Conservation (phyloP, 1,140 invertebrate genomes). For the Drosophila busckii region DNA sequence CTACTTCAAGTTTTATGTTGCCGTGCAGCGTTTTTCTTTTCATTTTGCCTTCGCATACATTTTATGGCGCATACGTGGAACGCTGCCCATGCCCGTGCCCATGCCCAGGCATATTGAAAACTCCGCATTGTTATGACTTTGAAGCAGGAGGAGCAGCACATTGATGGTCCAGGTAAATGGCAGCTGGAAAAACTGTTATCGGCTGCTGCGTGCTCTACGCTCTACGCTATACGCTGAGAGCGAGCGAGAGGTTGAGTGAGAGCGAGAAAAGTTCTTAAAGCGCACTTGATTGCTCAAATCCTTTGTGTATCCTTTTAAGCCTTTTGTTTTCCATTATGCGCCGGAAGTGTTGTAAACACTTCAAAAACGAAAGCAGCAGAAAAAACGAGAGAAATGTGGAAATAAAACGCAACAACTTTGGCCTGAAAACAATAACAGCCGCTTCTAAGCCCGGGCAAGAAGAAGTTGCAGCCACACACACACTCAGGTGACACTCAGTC, state of each 20-base stretch:
- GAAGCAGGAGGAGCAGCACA: slow-evolving; percentile 29
- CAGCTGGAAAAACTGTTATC: slow-evolving; percentile 52
- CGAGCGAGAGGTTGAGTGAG: slow-evolving; percentile 6
- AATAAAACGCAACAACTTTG: slow-evolving; percentile 4
- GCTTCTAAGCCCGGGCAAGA: slow-evolving; percentile 16
- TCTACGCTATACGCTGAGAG: too few species aligned
- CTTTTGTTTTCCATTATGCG: slow-evolving; percentile 75
- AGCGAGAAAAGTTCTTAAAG: slow-evolving; percentile 58
- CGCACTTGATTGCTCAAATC: slow-evolving; percentile 75
- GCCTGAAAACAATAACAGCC: slow-evolving; percentile 33
- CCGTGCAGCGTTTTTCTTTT: slow-evolving; percentile 32
- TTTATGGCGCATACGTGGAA: slow-evolving; percentile 67
- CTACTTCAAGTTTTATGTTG: slow-evolving; percentile 68
- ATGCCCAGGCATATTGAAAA: slow-evolving; percentile 61
- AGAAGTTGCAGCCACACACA: slow-evolving; percentile 30
- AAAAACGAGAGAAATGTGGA: not conserved
- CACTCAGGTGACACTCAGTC: slow-evolving; percentile 2
- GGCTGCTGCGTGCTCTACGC: slow-evolving; percentile 24
- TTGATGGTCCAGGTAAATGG: slow-evolving; percentile 43
- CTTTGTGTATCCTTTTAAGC: slow-evolving; percentile 76
- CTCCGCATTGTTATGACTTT: slow-evolving; percentile 69
- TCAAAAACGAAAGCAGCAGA: slow-evolving; percentile 16
- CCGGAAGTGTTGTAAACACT: slow-evolving; percentile 76
- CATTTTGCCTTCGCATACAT: slow-evolving; percentile 1
- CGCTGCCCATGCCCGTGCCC: too few species aligned